A percentile compares a stretch with the other conserved stretches of the same genome.
Evolutionary conservation across 2,113 vertebrate genomes (phyloP).

Genomic region (Elephas maximus): DNA sequence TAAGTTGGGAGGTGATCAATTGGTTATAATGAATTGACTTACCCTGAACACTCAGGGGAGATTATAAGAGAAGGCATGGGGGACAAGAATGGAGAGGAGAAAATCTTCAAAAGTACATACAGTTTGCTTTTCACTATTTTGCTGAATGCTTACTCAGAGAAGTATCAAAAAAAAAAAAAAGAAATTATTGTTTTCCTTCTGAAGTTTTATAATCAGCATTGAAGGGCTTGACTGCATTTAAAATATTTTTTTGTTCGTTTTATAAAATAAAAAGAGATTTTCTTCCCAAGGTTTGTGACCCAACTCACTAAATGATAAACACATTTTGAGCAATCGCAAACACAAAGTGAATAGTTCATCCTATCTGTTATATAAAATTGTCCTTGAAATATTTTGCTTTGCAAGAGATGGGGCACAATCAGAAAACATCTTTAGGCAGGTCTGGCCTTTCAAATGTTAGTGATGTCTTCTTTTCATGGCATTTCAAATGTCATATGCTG

Average conservation of each 20-base stretch:
- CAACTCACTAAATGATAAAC: conserved; percentile 36
- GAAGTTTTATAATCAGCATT: conserved; percentile 22
- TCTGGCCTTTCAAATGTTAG: conserved; percentile 54
- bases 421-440: background rate
- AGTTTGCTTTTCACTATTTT: conserved; percentile 31
- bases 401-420: background rate
- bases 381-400: conserved; percentile 29
- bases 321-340: conserved; percentile 3
- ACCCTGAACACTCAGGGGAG: background rate
- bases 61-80: background rate
- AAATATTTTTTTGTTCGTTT: background rate
- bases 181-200: background rate
- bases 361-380: conserved; percentile 35
- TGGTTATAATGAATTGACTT: background rate
- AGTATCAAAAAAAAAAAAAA: conserved; percentile 3
- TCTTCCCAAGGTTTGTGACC: background rate
- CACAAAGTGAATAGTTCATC: conserved; percentile 27
- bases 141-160: background rate
- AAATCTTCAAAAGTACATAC: background rate
- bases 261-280: background rate
- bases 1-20: background rate
- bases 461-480: background rate
- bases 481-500: conserved; percentile 42
- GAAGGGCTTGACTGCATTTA: background rate
- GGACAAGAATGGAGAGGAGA: background rate